These are phyloP conservation scores for Camelus dromedarius DNA, from an alignment of 2,113 vertebrate genomes.

Conservation along the genomic window DNA sequence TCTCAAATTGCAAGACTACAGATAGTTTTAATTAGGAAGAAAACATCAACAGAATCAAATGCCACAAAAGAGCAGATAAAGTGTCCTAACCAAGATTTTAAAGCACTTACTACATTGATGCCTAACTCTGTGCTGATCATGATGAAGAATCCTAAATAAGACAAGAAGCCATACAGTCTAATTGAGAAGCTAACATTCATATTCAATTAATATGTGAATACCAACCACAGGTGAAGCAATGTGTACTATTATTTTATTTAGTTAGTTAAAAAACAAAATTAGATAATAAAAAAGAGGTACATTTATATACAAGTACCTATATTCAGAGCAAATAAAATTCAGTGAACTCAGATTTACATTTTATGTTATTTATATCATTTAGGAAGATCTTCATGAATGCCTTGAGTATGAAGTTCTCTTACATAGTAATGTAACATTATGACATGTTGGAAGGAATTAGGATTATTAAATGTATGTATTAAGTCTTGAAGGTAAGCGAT, in stretches of 20 bases:
- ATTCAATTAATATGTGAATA: not conserved
- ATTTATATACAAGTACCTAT: not conserved
- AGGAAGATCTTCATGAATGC: not conserved
- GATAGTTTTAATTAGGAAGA: not conserved
- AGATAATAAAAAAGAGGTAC: not conserved
- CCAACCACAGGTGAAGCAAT: not conserved
- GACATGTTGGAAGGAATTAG: not conserved
- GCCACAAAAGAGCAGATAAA: not conserved
- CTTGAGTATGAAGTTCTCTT: not conserved
- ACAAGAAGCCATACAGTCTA: conserved; percentile 8
- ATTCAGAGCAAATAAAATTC: conserved; percentile 31
- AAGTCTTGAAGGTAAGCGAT: not conserved
- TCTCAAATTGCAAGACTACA: not conserved
- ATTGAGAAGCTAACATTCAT: not conserved
- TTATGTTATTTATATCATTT: not conserved
- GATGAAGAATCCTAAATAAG: not conserved
- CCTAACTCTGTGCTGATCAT: not conserved
- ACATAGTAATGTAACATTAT: not conserved
- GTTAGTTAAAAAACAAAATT: conserved; percentile 26
- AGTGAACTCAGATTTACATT: not conserved
- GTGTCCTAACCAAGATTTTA: not conserved
- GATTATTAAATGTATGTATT: not conserved
- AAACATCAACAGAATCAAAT: not conserved
- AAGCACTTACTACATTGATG: not conserved
- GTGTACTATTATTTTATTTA: not conserved